Conservation (phyloP, 2,113 vertebrate genomes). For the Candoia aspera region DNA sequence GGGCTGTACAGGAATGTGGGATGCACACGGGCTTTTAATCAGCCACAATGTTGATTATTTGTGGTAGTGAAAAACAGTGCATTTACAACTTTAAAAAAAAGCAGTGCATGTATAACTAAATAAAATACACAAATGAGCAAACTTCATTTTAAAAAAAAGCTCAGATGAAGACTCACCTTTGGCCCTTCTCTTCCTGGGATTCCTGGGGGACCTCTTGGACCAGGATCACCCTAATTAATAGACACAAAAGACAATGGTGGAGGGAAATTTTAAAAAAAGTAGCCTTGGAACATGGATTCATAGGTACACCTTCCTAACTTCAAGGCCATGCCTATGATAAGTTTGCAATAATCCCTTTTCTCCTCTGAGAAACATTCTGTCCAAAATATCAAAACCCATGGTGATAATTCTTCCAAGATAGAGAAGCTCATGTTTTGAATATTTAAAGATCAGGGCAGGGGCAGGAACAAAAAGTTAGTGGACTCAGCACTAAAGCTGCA, state of each 20-base stretch:
- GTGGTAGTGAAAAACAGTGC: not conserved
- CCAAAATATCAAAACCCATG: constrained; percentile 17
- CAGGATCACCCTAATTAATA: constrained; percentile 83
- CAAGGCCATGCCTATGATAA: constrained; percentile 66
- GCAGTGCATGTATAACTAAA: not conserved
- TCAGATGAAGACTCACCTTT: constrained; percentile 79
- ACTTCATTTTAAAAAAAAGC: not conserved
- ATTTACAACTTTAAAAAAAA: not conserved
- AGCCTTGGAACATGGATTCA: not conserved
- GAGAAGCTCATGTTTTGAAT: not conserved
- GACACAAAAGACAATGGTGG: not conserved
- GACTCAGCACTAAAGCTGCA: not conserved
- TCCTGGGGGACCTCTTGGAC: constrained; percentile 87
- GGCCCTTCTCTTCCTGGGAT: constrained; percentile 94
- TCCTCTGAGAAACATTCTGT: constrained; percentile 78
- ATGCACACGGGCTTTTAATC: not conserved
- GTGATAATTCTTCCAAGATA: constrained; percentile 8
- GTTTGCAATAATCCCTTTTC: constrained; percentile 73
- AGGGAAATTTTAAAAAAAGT: not conserved
- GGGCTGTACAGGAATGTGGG: not conserved
- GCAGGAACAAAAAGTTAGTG: not conserved
- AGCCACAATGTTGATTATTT: not conserved
- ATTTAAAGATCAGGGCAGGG: not conserved
- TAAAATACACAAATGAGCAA: not conserved
- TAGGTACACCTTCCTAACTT: constrained; percentile 71